phyloP scores from a whole-genome alignment of 2,888 invertebrate genomes.

The Folsomia candida region DNA sequence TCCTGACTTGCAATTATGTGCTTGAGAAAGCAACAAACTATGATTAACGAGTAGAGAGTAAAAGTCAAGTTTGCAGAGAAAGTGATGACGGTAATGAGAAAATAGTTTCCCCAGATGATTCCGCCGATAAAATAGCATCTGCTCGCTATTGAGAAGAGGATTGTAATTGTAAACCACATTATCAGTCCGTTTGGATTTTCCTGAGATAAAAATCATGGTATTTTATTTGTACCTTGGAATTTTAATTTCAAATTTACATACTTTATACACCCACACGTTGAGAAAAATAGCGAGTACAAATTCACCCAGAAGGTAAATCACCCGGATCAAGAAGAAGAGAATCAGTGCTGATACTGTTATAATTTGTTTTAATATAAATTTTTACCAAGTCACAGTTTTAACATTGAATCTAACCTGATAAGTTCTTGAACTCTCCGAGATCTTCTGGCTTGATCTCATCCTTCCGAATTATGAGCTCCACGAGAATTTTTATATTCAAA shows the following conservation, averaged over 20 bases:
- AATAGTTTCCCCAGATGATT: slow-evolving; percentile 36
- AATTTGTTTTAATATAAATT: neutral
- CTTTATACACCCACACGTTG: slow-evolving; percentile 32
- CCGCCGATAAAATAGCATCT: slow-evolving; percentile 43
- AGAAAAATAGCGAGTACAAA: slow-evolving; percentile 36
- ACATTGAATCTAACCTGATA: slow-evolving; percentile 24
- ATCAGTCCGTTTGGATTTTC: slow-evolving; percentile 30
- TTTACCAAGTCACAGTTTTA: neutral
- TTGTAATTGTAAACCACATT: slow-evolving; percentile 38
- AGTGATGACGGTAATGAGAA: slow-evolving; percentile 26
- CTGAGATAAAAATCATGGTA: slow-evolving; percentile 26
- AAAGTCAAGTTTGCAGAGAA: slow-evolving; percentile 35
- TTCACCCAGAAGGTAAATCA: slow-evolving; percentile 34
- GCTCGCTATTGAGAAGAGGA: slow-evolving; percentile 34
- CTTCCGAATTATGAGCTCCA: slow-evolving; percentile 21
- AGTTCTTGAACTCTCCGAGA: slow-evolving; percentile 6
- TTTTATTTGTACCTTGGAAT: neutral
- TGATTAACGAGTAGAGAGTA: slow-evolving; percentile 35
- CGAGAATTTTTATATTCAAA: slow-evolving; percentile 33
- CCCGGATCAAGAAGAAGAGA: slow-evolving; percentile 33
- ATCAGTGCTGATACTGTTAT: slow-evolving; percentile 29
- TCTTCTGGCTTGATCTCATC: slow-evolving; percentile 16
- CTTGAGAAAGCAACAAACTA: slow-evolving; percentile 26
- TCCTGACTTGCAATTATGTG: slow-evolving; percentile 6
- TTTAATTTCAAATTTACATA: slow-evolving; percentile 10